A percentile compares a stretch with the other conserved stretches of the same genome.
These are phyloP conservation scores for Oconnorella tubifera DNA, from an alignment of 2,888 invertebrate species.

Conservation along the genomic window DNA sequence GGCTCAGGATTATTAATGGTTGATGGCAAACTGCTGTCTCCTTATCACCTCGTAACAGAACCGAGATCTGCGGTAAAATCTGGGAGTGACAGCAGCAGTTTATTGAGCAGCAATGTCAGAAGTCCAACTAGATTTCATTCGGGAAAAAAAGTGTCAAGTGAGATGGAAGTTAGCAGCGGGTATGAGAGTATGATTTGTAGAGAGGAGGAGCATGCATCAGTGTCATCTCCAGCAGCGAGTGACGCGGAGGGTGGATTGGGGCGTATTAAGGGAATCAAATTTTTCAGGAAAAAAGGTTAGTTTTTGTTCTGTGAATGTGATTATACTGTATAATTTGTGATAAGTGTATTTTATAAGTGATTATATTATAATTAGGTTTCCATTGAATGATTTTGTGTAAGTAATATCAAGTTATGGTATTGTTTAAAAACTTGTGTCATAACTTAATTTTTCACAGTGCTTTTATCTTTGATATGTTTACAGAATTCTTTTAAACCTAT, in stretches of 20 bases:
- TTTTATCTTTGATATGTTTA: no score
- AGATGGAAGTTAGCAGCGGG: slow-evolving; percentile 60
- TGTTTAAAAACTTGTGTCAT: no score
- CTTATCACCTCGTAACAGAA: slow-evolving; percentile 55
- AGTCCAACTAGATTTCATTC: neutral
- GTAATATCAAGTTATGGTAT: no score
- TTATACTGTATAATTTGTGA: no score
- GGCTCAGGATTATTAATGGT: neutral
- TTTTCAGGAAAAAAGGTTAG: slow-evolving; percentile 45
- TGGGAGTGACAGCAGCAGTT: slow-evolving; percentile 57
- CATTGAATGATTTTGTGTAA: no score
- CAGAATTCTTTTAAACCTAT: no score
- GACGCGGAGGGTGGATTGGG: slow-evolving; percentile 49
- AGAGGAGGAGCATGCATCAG: slow-evolving; percentile 73
- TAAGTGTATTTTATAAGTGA: no score
- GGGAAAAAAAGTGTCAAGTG: slow-evolving; percentile 6
- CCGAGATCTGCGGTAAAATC: slow-evolving; percentile 53
- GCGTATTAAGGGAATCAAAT: slow-evolving; percentile 39
- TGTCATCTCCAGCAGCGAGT: slow-evolving; percentile 59
- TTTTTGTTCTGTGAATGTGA: no score
- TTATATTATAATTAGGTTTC: no score
- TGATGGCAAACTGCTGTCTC: slow-evolving; percentile 47
- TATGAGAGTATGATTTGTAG: slow-evolving; percentile 80
- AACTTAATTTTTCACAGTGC: no score
- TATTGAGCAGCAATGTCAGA: slow-evolving; percentile 47